phyloP scores from a whole-genome alignment of 2,113 vertebrate genomes.

The Tachysurus fulvidraco region DNA sequence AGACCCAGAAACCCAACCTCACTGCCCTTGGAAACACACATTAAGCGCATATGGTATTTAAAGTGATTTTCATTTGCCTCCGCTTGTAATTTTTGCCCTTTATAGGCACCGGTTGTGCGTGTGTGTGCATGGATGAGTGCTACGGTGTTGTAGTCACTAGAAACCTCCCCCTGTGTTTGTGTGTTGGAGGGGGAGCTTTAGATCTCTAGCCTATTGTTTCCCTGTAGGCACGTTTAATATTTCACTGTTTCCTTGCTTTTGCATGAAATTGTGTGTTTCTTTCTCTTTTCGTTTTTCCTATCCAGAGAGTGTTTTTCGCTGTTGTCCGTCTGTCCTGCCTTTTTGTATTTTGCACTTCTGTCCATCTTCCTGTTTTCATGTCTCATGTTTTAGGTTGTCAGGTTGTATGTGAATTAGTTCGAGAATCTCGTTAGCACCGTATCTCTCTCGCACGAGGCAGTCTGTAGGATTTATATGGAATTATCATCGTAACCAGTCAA shows the following conservation, averaged over 20 bases:
- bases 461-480: not conserved
- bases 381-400: not conserved
- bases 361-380: not conserved
- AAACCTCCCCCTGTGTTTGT: constrained; percentile 8
- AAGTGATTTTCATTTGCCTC: constrained; percentile 59
- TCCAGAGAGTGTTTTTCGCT: constrained; percentile 42
- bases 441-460: not conserved
- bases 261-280: constrained; percentile 60
- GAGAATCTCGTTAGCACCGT: not conserved
- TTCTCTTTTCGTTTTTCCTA: constrained; percentile 42
- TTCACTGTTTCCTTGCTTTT: constrained; percentile 64
- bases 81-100: constrained; percentile 68
- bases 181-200: not conserved
- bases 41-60: constrained; percentile 69
- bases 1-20: constrained; percentile 33
- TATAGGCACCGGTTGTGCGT: constrained; percentile 25
- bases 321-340: constrained; percentile 44
- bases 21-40: constrained; percentile 66
- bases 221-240: constrained; percentile 70
- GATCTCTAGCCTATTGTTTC: constrained; percentile 52
- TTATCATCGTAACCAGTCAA: not conserved
- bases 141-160: not conserved
- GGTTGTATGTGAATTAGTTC: not conserved
- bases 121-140: constrained; percentile 48
- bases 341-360: constrained; percentile 3